Evolutionary conservation across 2,888 invertebrate species (phyloP).

Genomic region (Pecten maximus): DNA sequence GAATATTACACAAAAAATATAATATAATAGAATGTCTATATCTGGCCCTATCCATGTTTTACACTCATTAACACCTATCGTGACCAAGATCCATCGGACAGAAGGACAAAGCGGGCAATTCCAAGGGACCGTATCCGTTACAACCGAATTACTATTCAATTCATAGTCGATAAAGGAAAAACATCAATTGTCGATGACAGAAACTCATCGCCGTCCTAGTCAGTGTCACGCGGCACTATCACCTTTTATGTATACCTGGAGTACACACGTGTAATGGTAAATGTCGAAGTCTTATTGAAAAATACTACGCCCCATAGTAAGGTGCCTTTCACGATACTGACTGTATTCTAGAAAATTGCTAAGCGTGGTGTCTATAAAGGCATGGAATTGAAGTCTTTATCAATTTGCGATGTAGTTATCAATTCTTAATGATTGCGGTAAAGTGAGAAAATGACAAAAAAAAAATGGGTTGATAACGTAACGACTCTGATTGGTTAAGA

Average conservation of each 20-base stretch:
- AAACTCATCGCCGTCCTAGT: not conserved
- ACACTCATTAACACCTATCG: not conserved
- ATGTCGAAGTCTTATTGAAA: not conserved
- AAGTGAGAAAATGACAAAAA: no score
- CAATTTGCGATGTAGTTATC: no score
- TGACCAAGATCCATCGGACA: not conserved
- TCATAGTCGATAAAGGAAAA: not conserved
- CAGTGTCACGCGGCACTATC: not conserved
- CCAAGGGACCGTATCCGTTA: not conserved
- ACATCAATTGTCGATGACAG: slow-evolving; percentile 35
- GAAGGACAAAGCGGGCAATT: not conserved
- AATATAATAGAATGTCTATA: not conserved
- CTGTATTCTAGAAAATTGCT: not conserved
- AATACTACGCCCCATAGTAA: not conserved
- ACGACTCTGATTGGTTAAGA: not conserved
- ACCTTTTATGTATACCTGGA: not conserved
- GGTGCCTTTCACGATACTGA: not conserved
- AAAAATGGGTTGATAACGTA: not conserved
- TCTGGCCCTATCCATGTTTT: not conserved
- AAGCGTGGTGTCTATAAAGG: not conserved
- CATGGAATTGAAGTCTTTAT: not conserved
- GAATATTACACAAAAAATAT: not conserved
- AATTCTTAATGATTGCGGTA: no score
- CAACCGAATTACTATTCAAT: not conserved
- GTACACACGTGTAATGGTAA: not conserved